Evolutionary conservation across 2,797 vertebrate species (phyloP).

Genomic region (Intellagama lesueurii): DNA sequence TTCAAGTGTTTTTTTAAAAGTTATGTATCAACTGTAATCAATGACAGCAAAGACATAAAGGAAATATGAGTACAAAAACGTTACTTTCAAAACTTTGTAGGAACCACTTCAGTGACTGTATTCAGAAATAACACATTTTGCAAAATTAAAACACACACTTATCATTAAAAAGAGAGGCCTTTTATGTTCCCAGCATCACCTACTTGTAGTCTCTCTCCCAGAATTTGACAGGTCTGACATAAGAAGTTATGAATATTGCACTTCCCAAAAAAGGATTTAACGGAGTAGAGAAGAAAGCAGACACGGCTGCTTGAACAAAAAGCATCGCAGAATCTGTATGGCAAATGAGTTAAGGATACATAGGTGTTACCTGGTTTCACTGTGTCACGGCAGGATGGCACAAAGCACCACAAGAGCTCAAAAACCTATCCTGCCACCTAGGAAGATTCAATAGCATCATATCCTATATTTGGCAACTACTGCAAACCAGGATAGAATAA

Average conservation of each 20-base stretch:
- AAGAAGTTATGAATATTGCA: conserved; percentile 98
- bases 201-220: conserved; percentile 99
- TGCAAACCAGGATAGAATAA: neutral
- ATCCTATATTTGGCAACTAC: neutral
- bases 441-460: neutral
- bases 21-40: neutral
- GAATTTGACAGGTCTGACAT: conserved; percentile 96
- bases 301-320: conserved; percentile 93
- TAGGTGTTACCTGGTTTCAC: conserved; percentile 1
- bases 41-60: neutral
- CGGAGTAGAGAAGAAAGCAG: conserved; percentile 94
- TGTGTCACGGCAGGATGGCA: neutral
- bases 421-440: neutral
- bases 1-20: neutral
- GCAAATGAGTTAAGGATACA: conserved; percentile 81
- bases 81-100: neutral
- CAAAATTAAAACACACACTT: neutral
- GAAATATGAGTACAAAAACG: neutral
- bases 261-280: conserved; percentile 97
- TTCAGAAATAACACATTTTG: neutral
- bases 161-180: neutral
- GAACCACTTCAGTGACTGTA: neutral
- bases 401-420: neutral
- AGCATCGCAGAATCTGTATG: conserved; percentile 95
- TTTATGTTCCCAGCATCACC: conserved; percentile 56